Base-by-base conservation (phyloP, 1,140 invertebrate species). In the Planococcus citri region DNA sequence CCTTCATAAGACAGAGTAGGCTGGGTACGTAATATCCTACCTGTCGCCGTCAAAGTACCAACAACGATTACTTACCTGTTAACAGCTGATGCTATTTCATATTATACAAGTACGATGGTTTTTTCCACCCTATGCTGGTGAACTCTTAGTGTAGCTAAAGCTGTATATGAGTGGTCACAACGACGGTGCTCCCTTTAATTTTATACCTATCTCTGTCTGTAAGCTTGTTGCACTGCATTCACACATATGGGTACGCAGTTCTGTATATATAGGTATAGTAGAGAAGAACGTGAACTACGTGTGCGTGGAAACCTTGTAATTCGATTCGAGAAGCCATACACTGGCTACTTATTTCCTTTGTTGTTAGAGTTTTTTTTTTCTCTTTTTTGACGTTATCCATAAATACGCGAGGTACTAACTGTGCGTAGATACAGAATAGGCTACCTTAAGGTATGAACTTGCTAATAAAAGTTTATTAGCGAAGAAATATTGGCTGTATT, bases 241-340 rank as follows among this genome's bases (percentile, higher is more conserved):
- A 6, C 6, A 4, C 6, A 51, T 51, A n/a, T 51, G 29, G 3
- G 29, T 33, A n/a, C n/a, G n/a, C n/a, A n/a, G n/a, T n/a, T n/a
- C n/a, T n/a, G n/a, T n/a, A n/a, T n/a, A n/a, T n/a, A n/a, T n/a
- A n/a, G n/a, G n/a, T n/a, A n/a, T n/a, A n/a, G n/a, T n/a, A n/a
- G n/a, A n/a, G n/a, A n/a, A n/a, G n/a, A n/a, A n/a, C n/a, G n/a
- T n/a, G n/a, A n/a, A n/a, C n/a, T n/a, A n/a, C n/a, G 29, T 22
- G 51, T 58, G 6, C 51, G 21, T 22, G 20, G 60, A 64, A 64
- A 64, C 25, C 60, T 24, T 25, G 60, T 64, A 64, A 64, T 64
- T 64, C 60, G 60, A 64, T 64, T 64, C 60, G 60, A 64, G 60
- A 64, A 64, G 60, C 60, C 60, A 4, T 64, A 64, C 17, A 14